Conservation (phyloP, 2,797 vertebrate genomes). For the Yasuhikotakia modesta region DNA sequence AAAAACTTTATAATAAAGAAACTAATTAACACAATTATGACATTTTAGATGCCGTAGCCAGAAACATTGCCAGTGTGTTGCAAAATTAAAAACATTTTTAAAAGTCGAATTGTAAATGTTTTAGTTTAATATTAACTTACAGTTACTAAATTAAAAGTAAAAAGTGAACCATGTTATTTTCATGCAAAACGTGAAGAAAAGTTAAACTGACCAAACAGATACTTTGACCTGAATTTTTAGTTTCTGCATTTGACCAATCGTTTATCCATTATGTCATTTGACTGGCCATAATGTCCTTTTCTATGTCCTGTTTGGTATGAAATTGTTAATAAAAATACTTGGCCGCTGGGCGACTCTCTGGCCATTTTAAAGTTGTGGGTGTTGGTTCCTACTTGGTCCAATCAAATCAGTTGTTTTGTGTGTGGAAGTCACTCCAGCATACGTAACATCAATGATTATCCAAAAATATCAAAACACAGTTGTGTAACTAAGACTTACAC, state of each 20-base stretch:
- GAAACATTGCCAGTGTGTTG: too few relatives aligned
- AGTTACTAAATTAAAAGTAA: too few relatives aligned
- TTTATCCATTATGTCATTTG: background rate
- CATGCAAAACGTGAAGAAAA: constrained; percentile 1
- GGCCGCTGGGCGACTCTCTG: background rate
- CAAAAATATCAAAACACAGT: constrained; percentile 33
- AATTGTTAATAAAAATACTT: constrained; percentile 41
- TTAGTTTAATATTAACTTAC: too few relatives aligned
- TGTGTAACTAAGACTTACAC: background rate
- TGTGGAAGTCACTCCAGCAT: background rate
- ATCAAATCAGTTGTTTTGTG: constrained; percentile 18
- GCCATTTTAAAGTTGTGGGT: constrained; percentile 18
- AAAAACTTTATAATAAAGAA: too few relatives aligned
- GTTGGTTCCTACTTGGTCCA: constrained; percentile 10
- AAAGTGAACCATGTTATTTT: background rate
- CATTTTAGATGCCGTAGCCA: too few relatives aligned
- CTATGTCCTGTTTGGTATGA: constrained; percentile 34
- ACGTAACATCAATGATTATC: background rate
- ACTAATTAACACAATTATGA: too few relatives aligned
- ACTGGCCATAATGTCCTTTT: constrained; percentile 6
- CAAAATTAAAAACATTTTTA: too few relatives aligned
- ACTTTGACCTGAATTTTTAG: background rate
- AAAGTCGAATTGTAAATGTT: too few relatives aligned
- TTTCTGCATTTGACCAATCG: constrained; percentile 3
- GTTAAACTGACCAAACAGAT: background rate